These are phyloP conservation scores for Lasiommata megera DNA, from an alignment of 2,888 invertebrate genomes.

Conservation along the genomic window DNA sequence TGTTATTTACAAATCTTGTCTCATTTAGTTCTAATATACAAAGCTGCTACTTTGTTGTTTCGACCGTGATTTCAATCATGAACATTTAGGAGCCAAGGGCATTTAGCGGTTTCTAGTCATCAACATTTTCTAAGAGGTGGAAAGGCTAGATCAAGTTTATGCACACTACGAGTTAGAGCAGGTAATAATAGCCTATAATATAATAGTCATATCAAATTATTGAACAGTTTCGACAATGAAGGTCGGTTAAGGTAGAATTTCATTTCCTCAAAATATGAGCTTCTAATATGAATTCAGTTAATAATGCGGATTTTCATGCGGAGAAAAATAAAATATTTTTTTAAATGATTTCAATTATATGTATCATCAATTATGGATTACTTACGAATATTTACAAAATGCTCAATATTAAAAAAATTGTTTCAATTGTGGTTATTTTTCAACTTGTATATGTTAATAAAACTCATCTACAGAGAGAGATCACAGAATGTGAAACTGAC, in stretches of 20 bases:
- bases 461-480: too few relatives aligned
- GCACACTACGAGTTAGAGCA: background rate
- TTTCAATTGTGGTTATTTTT: too few relatives aligned
- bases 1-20: too few relatives aligned
- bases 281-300: background rate
- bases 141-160: conserved; percentile 20
- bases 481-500: too few relatives aligned
- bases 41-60: conserved; percentile 4
- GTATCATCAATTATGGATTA: too few relatives aligned
- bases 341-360: too few relatives aligned
- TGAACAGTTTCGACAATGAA: conserved; percentile 1
- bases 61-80: conserved; percentile 23
- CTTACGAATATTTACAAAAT: too few relatives aligned
- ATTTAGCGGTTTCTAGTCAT: conserved; percentile 27
- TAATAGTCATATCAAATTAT: conserved; percentile 9
- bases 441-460: too few relatives aligned
- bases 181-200: conserved; percentile 8
- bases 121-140: conserved; percentile 18
- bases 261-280: conserved; percentile 9
- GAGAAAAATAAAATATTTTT: too few relatives aligned
- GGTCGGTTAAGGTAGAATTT: conserved; percentile 7
- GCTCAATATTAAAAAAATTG: too few relatives aligned
- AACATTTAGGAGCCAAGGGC: conserved; percentile 28
- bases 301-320: too few relatives aligned
- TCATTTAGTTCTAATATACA: background rate